A percentile compares a stretch with the other conserved stretches of the same genome.
phyloP scores from a whole-genome alignment of 2,113 vertebrate genomes.

The Craseonycteris thonglongyai region DNA sequence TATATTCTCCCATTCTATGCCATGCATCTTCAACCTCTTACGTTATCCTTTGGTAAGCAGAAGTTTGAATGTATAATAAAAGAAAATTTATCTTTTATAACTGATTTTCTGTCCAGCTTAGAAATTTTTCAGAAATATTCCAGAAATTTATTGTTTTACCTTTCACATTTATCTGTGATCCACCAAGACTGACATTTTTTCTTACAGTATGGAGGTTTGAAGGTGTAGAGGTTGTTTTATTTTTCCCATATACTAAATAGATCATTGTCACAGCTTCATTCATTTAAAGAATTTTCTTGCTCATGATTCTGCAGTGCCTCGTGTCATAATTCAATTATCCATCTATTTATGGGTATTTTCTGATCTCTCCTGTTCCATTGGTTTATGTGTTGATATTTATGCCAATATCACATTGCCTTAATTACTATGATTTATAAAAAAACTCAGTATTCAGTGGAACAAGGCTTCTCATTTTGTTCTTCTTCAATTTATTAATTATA shows the following conservation, averaged over 20 bases:
- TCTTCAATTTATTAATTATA: background rate
- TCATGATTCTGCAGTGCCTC: background rate
- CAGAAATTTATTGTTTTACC: background rate
- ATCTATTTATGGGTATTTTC: background rate
- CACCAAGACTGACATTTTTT: background rate
- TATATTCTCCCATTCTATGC: background rate
- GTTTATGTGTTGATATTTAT: background rate
- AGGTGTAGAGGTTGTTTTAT: background rate
- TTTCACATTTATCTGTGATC: background rate
- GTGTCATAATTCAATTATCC: background rate
- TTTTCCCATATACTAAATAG: background rate
- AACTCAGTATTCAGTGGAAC: background rate
- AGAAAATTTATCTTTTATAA: background rate
- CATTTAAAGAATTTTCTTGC: background rate
- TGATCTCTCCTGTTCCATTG: background rate
- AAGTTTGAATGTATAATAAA: background rate
- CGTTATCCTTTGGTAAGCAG: background rate
- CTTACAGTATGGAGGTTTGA: background rate
- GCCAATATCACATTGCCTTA: background rate
- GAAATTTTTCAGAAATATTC: background rate
- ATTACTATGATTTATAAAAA: background rate
- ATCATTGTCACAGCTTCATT: background rate
- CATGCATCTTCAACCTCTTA: background rate
- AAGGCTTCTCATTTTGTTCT: background rate
- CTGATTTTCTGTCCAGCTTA: background rate